Evolutionary conservation across 1,140 invertebrate genomes (phyloP).

Genomic region (Halictus rubicundus): DNA sequence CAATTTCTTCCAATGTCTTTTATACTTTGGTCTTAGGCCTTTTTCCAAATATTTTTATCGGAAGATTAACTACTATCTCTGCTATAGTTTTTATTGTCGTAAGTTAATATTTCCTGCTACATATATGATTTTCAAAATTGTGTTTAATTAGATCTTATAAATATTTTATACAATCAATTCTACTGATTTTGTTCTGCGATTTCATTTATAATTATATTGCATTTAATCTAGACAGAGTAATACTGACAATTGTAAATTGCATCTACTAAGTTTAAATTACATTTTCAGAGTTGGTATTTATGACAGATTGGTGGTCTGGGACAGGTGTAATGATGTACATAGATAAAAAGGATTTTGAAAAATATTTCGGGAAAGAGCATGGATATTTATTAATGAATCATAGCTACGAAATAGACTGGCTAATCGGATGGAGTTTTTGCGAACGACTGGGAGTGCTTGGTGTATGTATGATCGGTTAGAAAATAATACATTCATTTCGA

Average conservation of each 20-base stretch:
- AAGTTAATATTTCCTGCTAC: conserved; percentile 82
- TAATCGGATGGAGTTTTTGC: conserved; percentile 93
- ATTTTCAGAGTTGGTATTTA: conserved; percentile 92
- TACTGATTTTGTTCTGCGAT: neutral
- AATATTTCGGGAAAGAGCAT: conserved; percentile 93
- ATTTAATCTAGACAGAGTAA: neutral
- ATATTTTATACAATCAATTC: neutral
- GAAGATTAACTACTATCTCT: conserved; percentile 95
- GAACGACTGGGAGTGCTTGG: conserved; percentile 89
- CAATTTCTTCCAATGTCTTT: conserved; percentile 89
- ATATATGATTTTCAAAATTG: conserved; percentile 22
- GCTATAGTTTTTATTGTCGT: conserved; percentile 94
- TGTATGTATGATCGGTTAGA: conserved; percentile 80
- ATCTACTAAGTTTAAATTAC: neutral
- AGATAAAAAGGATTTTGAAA: conserved; percentile 89
- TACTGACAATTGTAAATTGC: neutral
- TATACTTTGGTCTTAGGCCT: conserved; percentile 88
- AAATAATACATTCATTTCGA: neutral
- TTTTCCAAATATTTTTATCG: conserved; percentile 90
- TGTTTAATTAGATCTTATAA: conserved; percentile 21
- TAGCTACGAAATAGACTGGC: conserved; percentile 97
- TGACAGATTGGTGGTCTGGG: conserved; percentile 96
- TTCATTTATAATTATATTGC: neutral
- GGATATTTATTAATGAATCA: conserved; percentile 96
- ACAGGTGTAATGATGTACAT: conserved; percentile 88